Conservation (phyloP, 2,113 vertebrate genomes). For the Embiotoca jacksoni region DNA sequence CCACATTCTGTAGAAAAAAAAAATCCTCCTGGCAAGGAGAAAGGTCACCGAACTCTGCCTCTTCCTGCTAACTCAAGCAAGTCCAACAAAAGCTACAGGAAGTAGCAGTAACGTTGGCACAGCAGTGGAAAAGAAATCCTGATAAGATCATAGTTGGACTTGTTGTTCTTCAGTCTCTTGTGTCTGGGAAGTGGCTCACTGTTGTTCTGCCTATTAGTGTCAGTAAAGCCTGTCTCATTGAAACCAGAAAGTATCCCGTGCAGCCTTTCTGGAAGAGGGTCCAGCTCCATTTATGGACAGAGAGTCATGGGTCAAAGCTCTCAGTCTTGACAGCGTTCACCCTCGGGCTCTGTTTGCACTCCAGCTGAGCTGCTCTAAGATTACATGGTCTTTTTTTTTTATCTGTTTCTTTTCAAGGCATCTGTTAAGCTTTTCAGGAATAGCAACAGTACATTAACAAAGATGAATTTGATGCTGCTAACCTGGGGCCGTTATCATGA, state of each 20-base stretch:
- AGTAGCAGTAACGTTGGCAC: not conserved
- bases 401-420: constrained; percentile 4
- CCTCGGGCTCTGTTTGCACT: constrained; percentile 38
- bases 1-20: too few relatives aligned
- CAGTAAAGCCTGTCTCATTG: not conserved
- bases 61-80: not conserved
- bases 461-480: not conserved
- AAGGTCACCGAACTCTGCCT: not conserved
- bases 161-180: too few relatives aligned
- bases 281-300: constrained; percentile 62
- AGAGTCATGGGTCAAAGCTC: constrained; percentile 58
- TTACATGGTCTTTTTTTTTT: constrained; percentile 17
- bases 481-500: not conserved
- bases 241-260: not conserved
- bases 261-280: constrained; percentile 9
- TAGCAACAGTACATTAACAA: constrained; percentile 7
- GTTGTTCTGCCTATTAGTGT: constrained; percentile 1
- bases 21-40: too few relatives aligned
- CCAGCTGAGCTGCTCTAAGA: constrained; percentile 29
- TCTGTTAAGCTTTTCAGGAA: constrained; percentile 25
- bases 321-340: constrained; percentile 31
- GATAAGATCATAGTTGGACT: not conserved
- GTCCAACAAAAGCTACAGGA: not conserved
- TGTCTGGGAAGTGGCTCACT: not conserved
- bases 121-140: not conserved